Base-by-base conservation (phyloP, 2,797 vertebrate species). In the Prunella strophiata region DNA sequence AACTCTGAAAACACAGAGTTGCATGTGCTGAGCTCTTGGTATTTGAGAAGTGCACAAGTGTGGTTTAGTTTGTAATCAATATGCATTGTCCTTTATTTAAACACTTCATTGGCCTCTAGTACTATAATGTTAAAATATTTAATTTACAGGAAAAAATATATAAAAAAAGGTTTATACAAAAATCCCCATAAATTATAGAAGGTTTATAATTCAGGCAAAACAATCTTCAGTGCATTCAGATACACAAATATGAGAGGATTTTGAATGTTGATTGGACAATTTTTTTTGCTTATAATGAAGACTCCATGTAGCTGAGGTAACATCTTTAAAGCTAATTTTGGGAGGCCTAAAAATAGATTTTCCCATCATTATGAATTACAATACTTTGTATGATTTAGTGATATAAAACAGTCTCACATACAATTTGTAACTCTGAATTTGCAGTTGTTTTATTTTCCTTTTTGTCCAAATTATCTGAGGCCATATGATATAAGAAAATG, bases 91-190 rank as follows among this genome's bases (percentile, higher is more conserved):
- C 23, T 59, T 70, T 74, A 70, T 54, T 67, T 54, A 70, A 72
- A 43, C 38, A 65, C 4, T 48, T 79, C 14, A 25, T 7, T 67
- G 36, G 55, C 11, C 6, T 71, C 6, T 78, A 59, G 10, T 17
- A 15, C 5, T 43, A 26, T 13, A 25, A 36, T 43, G 7, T 40
- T 55, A 19, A 36, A 77, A 50, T 32, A 7, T 38, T n/a, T 45
- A 11, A 65, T 26, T 15, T 51, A 34, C 4, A 43, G 11, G 16
- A 68, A 76, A 77, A 48, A 47, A 32, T 34, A 3, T 4, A 14
- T 2, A 2, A 10, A 51, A 57, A 45, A 47, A 23, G 1, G 3
- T 27, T 48, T 45, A 9, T 9, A 8, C 3, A 57, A 45, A 43
- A 29, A 2, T 1, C 3, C 16, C 5, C 7, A 19, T n/a, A 36